A percentile compares a stretch with the other conserved stretches of the same genome.
phyloP scores from a whole-genome alignment of 1,140 invertebrate genomes.

The Choristoneura fumiferana region DNA sequence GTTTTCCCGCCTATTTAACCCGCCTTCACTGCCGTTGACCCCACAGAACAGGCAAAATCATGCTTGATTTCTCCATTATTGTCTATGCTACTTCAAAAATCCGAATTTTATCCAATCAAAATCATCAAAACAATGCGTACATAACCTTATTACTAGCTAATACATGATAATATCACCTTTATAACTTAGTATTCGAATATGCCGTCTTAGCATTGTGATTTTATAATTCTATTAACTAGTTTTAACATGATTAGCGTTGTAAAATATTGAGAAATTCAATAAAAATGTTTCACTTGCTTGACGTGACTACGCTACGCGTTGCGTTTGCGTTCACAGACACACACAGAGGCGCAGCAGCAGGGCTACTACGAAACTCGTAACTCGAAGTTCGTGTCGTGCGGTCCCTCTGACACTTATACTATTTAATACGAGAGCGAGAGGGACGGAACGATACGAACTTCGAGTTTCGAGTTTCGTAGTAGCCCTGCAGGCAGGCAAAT shows the following conservation, averaged over 20 bases:
- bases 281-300: too few relatives aligned
- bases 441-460: too few relatives aligned
- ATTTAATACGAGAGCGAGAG: too few relatives aligned
- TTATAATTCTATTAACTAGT: conserved; percentile 5
- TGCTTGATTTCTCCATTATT: not conserved
- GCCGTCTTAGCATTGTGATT: conserved; percentile 25
- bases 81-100: conserved; percentile 18
- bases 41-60: conserved; percentile 8
- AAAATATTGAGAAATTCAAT: not conserved
- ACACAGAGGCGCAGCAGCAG: too few relatives aligned
- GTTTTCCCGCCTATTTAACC: conserved; percentile 62
- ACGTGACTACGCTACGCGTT: too few relatives aligned
- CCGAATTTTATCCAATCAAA: conserved; percentile 29
- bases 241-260: not conserved
- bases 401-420: too few relatives aligned
- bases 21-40: conserved; percentile 9
- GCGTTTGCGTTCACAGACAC: too few relatives aligned
- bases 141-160: conserved; percentile 44
- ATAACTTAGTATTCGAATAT: conserved; percentile 22
- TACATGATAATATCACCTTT: conserved; percentile 41
- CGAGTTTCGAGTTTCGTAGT: too few relatives aligned
- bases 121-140: conserved; percentile 39
- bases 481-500: too few relatives aligned
- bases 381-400: too few relatives aligned
- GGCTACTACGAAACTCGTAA: too few relatives aligned